Evolutionary conservation across 2,797 vertebrate species (phyloP), one percentile per base, ranked within the genome.

Genomic region (Oceanodroma leucorhoa): DNA sequence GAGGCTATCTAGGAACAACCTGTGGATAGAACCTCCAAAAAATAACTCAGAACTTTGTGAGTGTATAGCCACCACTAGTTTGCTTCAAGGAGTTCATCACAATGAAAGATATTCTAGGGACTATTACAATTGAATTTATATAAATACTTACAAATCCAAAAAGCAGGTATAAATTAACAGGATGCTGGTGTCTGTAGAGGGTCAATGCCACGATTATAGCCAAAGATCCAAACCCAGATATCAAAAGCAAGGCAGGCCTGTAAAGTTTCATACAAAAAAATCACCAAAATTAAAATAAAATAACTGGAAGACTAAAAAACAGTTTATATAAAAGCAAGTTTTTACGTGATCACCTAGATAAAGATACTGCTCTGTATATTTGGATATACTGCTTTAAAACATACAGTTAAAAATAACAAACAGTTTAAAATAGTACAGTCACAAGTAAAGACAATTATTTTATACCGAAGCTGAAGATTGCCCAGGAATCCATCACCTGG

Each of bases 81-180:
- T 79, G 58, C 30, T 76, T 75, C 43, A 81, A 72, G 30, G 34
- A 67, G 58, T 41, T 76, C 14, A 84, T 67, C 60, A 38, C 32
- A 76, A 66, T n/a, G 13, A 43, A 55, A 84, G 40, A 45, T 17
- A 73, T 17, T 70, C n/a, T 51, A 38, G 11, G 9, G 11, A 57
- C 24, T 84, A 82, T 19, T 87, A 86, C 77, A 32, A 84, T 0
- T 27, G 5, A 65, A 92, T 80, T 50, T 71, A 45, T 78, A 50
- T 14, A 69, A 95, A 92, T 95, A 97, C 99, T 99, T 97, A 99
- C 99, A 97, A 99, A 99, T 90, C 97, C 97, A 90, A 99, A 98
- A 38, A 99, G 98, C 90, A 99, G 98, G 97, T 99, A 99, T 67
- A 99, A 98, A 96, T 99, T 99, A 96, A 99, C 81, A 20, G 99